A percentile compares a stretch with the other conserved stretches of the same genome.
These are phyloP conservation scores for Phenganax subtilis DNA, from an alignment of 92 coral and sea anemone species.

Conservation along the genomic window DNA sequence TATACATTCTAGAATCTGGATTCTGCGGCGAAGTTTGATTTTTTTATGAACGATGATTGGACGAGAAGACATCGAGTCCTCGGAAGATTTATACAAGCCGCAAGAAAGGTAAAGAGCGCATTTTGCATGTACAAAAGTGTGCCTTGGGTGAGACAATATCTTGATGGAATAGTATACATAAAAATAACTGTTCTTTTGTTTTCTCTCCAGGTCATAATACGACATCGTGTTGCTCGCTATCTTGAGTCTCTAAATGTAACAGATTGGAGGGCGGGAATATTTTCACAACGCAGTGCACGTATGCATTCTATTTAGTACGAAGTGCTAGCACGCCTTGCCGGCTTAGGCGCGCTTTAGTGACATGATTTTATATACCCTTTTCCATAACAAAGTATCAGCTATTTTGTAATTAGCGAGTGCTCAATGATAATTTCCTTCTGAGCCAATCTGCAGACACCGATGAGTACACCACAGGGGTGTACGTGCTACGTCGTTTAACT, in stretches of 20 bases:
- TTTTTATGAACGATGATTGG: slow-evolving; percentile 97
- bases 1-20: slow-evolving; percentile 53
- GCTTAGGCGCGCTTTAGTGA: no score
- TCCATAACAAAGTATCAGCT: no score
- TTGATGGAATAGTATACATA: no score
- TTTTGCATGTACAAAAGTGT: no score
- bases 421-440: no score
- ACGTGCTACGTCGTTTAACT: not conserved
- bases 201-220: slow-evolving; percentile 64
- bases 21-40: slow-evolving; percentile 76
- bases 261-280: slow-evolving; percentile 88
- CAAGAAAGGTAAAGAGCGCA: slow-evolving; percentile 59
- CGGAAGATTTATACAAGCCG: slow-evolving; percentile 85
- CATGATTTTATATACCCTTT: no score
- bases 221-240: slow-evolving; percentile 67
- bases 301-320: slow-evolving; percentile 29
- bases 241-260: slow-evolving; percentile 62
- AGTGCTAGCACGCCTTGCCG: no score
- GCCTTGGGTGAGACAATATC: no score
- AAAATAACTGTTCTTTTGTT: not conserved
- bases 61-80: slow-evolving; percentile 87
- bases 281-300: slow-evolving; percentile 75
- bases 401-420: no score
- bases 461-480: no score
- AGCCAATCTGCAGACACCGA: no score